Base-by-base conservation (phyloP, 2,797 vertebrate genomes). In the Discoglossus pictus region DNA sequence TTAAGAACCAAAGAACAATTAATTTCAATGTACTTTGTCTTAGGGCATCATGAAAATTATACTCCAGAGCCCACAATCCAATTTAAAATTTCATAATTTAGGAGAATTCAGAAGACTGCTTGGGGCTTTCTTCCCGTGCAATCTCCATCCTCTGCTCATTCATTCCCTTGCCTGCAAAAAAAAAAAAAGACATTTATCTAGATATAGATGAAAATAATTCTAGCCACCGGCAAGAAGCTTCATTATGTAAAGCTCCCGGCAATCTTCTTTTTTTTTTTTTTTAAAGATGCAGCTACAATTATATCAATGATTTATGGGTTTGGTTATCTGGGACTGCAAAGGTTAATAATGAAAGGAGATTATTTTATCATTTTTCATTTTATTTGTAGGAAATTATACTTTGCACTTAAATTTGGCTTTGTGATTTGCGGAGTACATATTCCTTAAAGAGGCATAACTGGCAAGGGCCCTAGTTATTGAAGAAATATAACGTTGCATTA, bases 41-140 rank as follows among this genome's bases (percentile, higher is more conserved):
- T 38, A 25, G 23, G 63, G 63, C 51, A 16, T 27, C 20, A 17
- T 16, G 13, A 35, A 56, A 38, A 35, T 31, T 8, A 8, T 43
- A n/a, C 61, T 53, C 23, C 35, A 36, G 62, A 36, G 51, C 27
- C 31, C 16, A 5, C 36, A 27, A 50, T 50, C 53, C 42, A 48
- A 66, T 58, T 56, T 66, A 11, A 17, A 15, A 42, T 51, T n/a
- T 20, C 27, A 15, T 10, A 20, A 15, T 55, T 43, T 34, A 13
- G n/a, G 51, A 51, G 40, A 54, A 64, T 34, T 64, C 23, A 43
- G 48, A 12, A n/a, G 61, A 46, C 25, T 20, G 43, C 64, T 27
- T 9, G 10, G 27, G 63, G 52, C 40, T 20, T 36, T 27, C 43
- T 53, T 65, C 39, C 40, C 21, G 4, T 31, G 23, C 43, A 18